Base-by-base conservation (phyloP, 2,888 invertebrate genomes). In the Micropterix aruncella region DNA sequence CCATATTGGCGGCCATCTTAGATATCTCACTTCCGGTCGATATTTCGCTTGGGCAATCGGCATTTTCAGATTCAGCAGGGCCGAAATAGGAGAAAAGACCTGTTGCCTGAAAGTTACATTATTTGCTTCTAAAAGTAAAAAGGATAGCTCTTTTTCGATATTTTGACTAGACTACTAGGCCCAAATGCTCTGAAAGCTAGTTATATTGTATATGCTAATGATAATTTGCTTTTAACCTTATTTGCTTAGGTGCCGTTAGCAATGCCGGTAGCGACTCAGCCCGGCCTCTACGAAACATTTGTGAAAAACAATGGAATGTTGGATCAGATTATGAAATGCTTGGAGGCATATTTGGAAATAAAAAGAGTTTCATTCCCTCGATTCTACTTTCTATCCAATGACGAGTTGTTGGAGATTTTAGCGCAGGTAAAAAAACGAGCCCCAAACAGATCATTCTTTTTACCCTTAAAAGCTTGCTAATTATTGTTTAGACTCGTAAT, bases 301-400 rank as follows among this genome's bases (percentile, higher is more conserved):
- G 66, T 75, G 37, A 77, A 76, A 46, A 83, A 86, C 55, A 92
- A 91, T 59, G 74, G 74, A 37, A 73, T 89, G 55, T 62, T 94
- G 42, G 93, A 93, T 54, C 83, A 88, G 60, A 91, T 94, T 38
- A 81, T 88, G 72, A 89, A 90, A 57, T 92, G 91, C 53, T 69
- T 94, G 19, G 91, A 92, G 58, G 88, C 88, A 0, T 92, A 91
- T 59, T 65, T 92, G 45, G 91, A 92, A 62, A 86, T 87, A 0
- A 92, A 92, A 59, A 74, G 91, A 38, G 82, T 88, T 7, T 83
- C 88, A 1, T 92, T 92, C 60, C 89, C 92, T 9, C 66, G 91
- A 49, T 92, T 92, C 62, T 92, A 90, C 61, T 92, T 92, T 60
- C 64, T 92, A 46, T 91, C 91, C 1, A 91, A 92, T 57, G 91